Evolutionary conservation across 2,797 vertebrate species (phyloP), one percentile per base, ranked within the genome.

Genomic region (Syndactyla subalaris): DNA sequence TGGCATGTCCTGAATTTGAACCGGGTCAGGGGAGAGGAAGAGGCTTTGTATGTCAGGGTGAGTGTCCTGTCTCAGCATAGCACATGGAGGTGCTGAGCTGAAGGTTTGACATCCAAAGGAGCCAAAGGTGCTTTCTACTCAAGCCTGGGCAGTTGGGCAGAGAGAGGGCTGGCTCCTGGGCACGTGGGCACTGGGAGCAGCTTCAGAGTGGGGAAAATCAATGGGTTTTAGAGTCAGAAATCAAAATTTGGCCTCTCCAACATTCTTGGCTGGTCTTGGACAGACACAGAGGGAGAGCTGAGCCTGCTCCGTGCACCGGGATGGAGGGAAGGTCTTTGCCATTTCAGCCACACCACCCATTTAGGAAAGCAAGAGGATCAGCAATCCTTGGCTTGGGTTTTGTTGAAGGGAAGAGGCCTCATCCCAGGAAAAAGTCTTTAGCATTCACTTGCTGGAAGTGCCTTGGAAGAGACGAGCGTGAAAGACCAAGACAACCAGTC

Each of bases 251-350:
- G 24, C 48, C 45, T 10, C 23, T 52, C 18, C 58, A 36, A 5
- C 2, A 22, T 43, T 3, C 52, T 38, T 0, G 0, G 29, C 2
- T 29, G 23, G 8, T 51, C 17, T 57, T 5, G 49, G 78, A 32
- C 5, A 29, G 55, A n/a, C 14, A 3, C 2, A 55, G 51, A 16
- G 26, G 58, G 52, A 65, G 46, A 74, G 3, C 21, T 55, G 49
- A 9, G 68, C 34, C 77, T 78, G 48, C 36, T 74, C 38, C 19
- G 5, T 6, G 49, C 30, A 29, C 23, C 0, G 1, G 36, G n/a
- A 10, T 7, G 49, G 49, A 7, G n/a, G 26, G 18, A 48, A 83
- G 29, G 12, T 48, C 57, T 65, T 92, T 49, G 15, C 71, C 29
- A 8, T 45, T 66, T 51, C 49, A 76, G 12, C 11, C 76, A 54